Base-by-base conservation (phyloP, 2,113 vertebrate species). In the Parotia lawesii region DNA sequence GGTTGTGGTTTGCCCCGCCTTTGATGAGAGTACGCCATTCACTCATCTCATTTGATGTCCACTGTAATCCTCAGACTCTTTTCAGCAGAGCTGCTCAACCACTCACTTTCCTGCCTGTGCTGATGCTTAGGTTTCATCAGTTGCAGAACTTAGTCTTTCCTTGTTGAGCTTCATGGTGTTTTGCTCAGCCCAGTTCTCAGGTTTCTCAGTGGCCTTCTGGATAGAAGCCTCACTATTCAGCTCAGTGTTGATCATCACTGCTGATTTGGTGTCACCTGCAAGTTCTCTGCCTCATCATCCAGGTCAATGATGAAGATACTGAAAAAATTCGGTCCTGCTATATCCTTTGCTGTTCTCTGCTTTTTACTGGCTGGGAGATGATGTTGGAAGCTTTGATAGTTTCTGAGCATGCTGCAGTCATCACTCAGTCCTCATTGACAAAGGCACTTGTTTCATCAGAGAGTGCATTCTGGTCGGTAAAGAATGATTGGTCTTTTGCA, bases 171-270 rank as follows among this genome's bases (percentile, higher is more conserved):
- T 87, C 2, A 3, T 67, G 57, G 14, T n/a, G 16, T 81, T 90
- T 50, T 61, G n/a, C 51, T 62, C 75, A 53, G 33, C 20, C 45
- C 1, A 1, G n/a, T 48, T 56, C 14, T 61, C 27, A 33, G 9
- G 35, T 93, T 61, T 88, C 51, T 45, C 42, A 44, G 1, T 66
- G 29, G 50, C n/a, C 14, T 56, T 64, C 25, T 65, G 61, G 27
- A 48, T 29, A 5, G 21, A 61, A 53, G 13, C 6, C 14, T 23
- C 62, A 2, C 21, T 50, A 37, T 37, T 85, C 16, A 24, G 6
- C 62, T 40, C 42, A 38, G 0, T 29, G 13, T 78, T 5, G 1
- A 21, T 6, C 65, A 19, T 47, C 2, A 1, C n/a, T 44, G 28
- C 70, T 69, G 4, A 8, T 66, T 47, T 44, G 51, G 11, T 53